phyloP scores from a whole-genome alignment of 64 coral and sea anemone genomes.

The Montipora sp. region DNA sequence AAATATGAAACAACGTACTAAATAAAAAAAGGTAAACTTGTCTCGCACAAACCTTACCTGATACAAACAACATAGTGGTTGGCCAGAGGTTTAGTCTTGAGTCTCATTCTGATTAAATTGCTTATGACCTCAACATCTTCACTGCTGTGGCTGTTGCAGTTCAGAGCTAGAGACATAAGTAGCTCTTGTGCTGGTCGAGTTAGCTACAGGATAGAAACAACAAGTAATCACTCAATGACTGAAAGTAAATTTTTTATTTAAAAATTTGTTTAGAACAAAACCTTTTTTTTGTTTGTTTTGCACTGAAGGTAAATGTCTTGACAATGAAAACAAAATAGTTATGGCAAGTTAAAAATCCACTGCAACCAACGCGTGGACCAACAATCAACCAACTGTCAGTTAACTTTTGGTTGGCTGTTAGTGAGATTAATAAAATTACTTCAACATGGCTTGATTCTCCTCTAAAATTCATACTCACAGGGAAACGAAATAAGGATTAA shows the following conservation, averaged over 20 bases:
- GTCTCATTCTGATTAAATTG: constrained; percentile 93
- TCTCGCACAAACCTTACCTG: constrained; percentile 41
- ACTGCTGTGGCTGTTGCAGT: constrained; percentile 88
- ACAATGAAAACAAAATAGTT: no score
- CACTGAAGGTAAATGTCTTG: no score
- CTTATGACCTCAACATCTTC: constrained; percentile 98
- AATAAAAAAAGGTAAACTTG: not conserved
- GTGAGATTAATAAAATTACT: no score
- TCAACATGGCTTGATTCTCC: no score
- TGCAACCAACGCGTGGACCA: no score
- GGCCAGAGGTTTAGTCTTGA: constrained; percentile 96
- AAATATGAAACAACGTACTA: not conserved
- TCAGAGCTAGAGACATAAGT: constrained; percentile 83
- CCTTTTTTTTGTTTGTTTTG: no score
- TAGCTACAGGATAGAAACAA: constrained; percentile 45
- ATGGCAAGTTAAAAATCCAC: no score
- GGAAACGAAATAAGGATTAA: no score
- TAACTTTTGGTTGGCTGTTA: no score
- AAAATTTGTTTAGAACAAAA: not conserved
- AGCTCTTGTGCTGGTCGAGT: constrained; percentile 97
- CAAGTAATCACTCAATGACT: not conserved
- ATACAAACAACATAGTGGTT: constrained; percentile 94
- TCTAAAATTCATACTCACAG: no score
- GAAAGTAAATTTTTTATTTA: not conserved
- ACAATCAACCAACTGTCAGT: no score